These are phyloP conservation scores for Lucilia cuprina DNA, from an alignment of 1,140 invertebrate species.

Conservation along the genomic window DNA sequence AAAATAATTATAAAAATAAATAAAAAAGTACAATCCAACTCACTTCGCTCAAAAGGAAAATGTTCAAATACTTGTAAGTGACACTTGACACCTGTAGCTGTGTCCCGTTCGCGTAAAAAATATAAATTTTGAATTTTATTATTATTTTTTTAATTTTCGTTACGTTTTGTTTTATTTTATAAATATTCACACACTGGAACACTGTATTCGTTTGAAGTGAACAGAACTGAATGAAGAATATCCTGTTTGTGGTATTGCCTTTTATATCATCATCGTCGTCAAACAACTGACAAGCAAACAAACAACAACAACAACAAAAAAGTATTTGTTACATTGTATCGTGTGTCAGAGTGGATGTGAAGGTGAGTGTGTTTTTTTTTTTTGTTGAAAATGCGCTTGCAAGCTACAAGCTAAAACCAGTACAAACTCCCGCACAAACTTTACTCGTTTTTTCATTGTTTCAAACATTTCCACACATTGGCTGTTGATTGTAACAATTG, in stretches of 20 bases:
- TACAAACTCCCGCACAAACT: not conserved
- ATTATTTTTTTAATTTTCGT: not conserved
- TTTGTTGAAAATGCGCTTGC: not conserved
- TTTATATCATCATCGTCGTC: constrained; percentile 21
- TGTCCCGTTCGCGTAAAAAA: not conserved
- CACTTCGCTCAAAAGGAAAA: not conserved
- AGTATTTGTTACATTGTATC: not conserved
- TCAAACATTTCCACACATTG: not conserved
- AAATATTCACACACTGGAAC: not conserved
- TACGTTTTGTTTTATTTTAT: not conserved
- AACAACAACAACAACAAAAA: not conserved
- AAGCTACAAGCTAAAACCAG: not conserved
- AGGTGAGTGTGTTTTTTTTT: not conserved
- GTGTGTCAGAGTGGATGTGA: not conserved
- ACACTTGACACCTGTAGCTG: constrained; percentile 1
- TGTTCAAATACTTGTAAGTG: not conserved
- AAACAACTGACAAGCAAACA: not conserved
- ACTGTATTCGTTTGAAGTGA: constrained; percentile 23
- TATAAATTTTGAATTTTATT: not conserved
- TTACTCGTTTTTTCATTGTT: too few species aligned
- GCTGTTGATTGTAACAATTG: not conserved
- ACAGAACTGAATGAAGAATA: constrained; percentile 33
- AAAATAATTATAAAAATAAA: too few species aligned
- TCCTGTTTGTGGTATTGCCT: constrained; percentile 30
- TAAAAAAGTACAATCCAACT: not conserved